phyloP scores from a whole-genome alignment of 2,797 vertebrate species.

The Platyrinchus mystaceus region DNA sequence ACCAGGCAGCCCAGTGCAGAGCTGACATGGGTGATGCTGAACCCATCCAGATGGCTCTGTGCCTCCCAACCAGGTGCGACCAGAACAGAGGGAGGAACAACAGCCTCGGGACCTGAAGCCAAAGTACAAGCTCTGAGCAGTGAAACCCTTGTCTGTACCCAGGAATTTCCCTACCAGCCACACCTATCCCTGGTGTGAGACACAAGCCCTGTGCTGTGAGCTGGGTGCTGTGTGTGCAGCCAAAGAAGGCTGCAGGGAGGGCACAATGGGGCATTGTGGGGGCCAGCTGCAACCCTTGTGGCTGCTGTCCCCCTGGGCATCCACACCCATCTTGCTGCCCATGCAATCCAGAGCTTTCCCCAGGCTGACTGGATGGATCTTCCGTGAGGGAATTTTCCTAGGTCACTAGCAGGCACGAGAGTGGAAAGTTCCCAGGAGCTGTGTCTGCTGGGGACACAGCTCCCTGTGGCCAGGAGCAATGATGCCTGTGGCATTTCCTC shows the following conservation, averaged over 20 bases:
- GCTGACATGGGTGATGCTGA: background rate
- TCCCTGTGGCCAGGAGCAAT: background rate
- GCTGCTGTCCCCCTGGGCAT: background rate
- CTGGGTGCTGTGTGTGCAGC: background rate
- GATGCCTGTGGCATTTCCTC: constrained; percentile 13
- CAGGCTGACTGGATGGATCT: background rate
- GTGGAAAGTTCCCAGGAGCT: constrained; percentile 56
- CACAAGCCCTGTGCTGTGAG: background rate
- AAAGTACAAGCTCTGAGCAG: background rate
- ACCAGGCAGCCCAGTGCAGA: background rate
- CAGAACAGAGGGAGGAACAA: background rate
- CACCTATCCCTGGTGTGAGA: accelerated
- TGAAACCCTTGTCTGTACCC: background rate
- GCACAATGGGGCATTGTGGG: background rate
- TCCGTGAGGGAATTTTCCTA: background rate
- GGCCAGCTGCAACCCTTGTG: background rate
- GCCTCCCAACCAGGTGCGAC: background rate
- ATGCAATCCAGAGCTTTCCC: background rate
- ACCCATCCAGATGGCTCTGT: background rate
- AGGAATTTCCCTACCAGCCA: background rate
- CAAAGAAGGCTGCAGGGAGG: background rate
- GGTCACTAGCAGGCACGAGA: background rate
- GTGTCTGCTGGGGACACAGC: background rate
- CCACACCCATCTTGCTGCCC: background rate
- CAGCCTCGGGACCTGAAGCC: background rate